phyloP scores from a whole-genome alignment of 1,140 invertebrate species.

The Homarus americanus region DNA sequence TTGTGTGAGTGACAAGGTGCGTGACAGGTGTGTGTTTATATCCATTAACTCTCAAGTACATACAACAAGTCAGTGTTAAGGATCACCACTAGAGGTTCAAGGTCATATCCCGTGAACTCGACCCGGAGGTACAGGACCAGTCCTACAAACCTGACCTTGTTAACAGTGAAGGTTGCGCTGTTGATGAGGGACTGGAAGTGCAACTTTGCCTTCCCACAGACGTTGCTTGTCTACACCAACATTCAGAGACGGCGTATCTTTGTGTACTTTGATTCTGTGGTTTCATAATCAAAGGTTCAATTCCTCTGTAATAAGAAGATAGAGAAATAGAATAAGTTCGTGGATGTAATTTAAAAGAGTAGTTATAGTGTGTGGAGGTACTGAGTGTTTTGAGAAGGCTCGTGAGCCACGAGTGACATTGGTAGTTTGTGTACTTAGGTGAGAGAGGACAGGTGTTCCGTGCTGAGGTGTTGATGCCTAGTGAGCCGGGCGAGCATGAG shows the following conservation, averaged over 20 bases:
- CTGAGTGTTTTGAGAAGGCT: constrained; percentile 31
- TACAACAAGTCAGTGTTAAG: not conserved
- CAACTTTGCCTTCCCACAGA: constrained; percentile 25
- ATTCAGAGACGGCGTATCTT: constrained; percentile 4
- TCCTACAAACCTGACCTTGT: constrained; percentile 49
- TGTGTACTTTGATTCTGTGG: not conserved
- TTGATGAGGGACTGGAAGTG: constrained; percentile 17
- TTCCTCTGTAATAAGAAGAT: too few relatives aligned
- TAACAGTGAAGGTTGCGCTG: constrained; percentile 25
- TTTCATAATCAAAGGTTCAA: too few relatives aligned
- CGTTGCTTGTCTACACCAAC: not conserved
- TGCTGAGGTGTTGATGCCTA: constrained; percentile 24
- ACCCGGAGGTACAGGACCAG: constrained; percentile 11
- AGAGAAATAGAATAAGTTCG: not conserved
- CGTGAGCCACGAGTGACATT: not conserved
- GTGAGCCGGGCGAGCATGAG: constrained; percentile 18
- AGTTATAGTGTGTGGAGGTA: constrained; percentile 19
- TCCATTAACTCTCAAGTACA: not conserved
- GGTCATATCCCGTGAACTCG: constrained; percentile 46
- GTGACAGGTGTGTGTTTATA: not conserved
- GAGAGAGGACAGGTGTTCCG: not conserved
- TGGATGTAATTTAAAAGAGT: not conserved
- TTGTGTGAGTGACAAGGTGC: not conserved
- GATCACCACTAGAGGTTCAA: constrained; percentile 23
- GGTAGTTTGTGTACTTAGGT: not conserved